Base-by-base conservation (phyloP, 2,888 invertebrate species). In the Thymelicus acteon region DNA sequence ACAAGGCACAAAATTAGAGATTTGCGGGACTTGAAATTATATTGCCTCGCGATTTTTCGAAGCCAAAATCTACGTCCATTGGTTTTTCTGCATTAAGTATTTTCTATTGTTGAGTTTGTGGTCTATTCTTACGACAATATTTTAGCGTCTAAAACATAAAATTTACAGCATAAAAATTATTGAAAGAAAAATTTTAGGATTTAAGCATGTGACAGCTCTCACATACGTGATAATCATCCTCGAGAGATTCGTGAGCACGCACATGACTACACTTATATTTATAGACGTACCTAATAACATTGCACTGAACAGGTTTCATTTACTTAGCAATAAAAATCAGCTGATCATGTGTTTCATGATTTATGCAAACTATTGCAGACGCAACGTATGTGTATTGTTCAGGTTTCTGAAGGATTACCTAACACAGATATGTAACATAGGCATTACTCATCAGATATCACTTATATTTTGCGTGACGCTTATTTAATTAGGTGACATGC, bases 271-370 rank as follows among this genome's bases (percentile, higher is more conserved):
- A 58, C 57, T 44, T 39, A 48, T 58, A 58, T 58, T 24, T 66
- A 44, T 66, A 66, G 66, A 58, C n/a, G 12, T 58, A n/a, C n/a
- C n/a, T n/a, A 47, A 66, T 15, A 47, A 15, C 47, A 65, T 58
- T 57, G n/a, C 24, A 40, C 52, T 40, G 3, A 24, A 24, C 24
- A 24, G 44, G 65, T 54, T 65, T 57, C 44, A 44, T 39, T 47
- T n/a, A 15, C 52, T 64, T 64, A 19, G 66, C 47, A 58, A 66
- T 47, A 58, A 52, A 47, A 58, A 58, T 58, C 47, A 66, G 66
- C 47, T 58, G 66, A 66, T 66, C 47, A 10, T 47, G 37, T 54
- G 40, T 65, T 47, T 47, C 44, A 47, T 47, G 12, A 1, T 13
- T 47, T 44, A 24, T 31, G 47, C 13, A 31, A 13, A 60, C 60